A percentile compares a stretch with the other conserved stretches of the same genome.
Evolutionary conservation across 2,888 invertebrate genomes (phyloP).

Genomic region (Dasysyrphus tricinctus): DNA sequence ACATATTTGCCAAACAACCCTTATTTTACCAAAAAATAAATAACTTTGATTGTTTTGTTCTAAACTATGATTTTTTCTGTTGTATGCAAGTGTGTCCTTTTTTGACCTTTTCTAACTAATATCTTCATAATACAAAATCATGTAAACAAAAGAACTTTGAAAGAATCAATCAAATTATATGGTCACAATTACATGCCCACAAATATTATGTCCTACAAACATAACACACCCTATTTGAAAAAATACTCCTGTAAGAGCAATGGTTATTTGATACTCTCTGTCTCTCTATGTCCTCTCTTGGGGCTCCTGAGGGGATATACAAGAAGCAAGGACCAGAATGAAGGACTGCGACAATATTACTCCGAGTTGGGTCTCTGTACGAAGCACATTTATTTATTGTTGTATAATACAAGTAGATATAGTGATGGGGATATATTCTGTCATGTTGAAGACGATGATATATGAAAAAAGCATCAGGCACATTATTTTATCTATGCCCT

Average conservation of each 20-base stretch:
- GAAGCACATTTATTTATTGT: constrained; percentile 28
- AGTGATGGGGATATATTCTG: constrained; percentile 29
- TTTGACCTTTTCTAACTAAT: too few relatives aligned
- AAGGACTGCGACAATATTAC: constrained; percentile 67
- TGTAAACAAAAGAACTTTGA: background rate
- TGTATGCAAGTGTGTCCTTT: too few relatives aligned
- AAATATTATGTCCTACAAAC: background rate
- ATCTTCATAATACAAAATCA: too few relatives aligned
- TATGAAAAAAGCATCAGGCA: constrained; percentile 47
- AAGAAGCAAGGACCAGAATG: constrained; percentile 36
- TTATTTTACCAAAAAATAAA: too few relatives aligned
- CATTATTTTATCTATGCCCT: constrained; percentile 32
- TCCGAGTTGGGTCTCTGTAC: constrained; percentile 48
- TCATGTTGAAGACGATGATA: constrained; percentile 53
- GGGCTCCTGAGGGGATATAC: constrained; percentile 1
- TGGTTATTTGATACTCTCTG: constrained; percentile 69
- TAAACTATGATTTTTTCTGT: too few relatives aligned
- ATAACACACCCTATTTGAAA: constrained; percentile 26
- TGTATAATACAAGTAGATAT: background rate
- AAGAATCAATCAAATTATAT: background rate
- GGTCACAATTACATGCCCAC: background rate
- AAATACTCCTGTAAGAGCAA: constrained; percentile 53
- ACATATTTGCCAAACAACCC: too few relatives aligned
- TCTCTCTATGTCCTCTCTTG: background rate
- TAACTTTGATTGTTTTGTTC: too few relatives aligned